Base-by-base conservation (phyloP, 2,113 vertebrate genomes). In the Cynoglossus semilaevis region DNA sequence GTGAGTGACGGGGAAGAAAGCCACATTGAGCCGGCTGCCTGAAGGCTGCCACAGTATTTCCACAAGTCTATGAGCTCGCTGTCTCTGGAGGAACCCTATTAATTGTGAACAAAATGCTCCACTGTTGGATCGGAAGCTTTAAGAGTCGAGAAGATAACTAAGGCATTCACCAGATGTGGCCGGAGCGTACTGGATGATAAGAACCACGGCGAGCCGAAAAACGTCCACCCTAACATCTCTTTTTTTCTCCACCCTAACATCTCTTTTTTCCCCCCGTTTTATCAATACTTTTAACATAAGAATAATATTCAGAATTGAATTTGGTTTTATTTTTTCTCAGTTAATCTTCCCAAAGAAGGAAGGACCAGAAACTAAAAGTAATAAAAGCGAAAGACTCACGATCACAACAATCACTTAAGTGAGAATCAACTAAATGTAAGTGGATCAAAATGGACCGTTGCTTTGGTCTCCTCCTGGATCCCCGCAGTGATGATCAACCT, bases 391-490 rank as follows among this genome's bases (percentile, higher is more conserved):
- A 69, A 19, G 55, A 18, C 38, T 22, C 34, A 38, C 49, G 51
- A 59, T 60, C 22, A 72, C 73, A 77, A 63, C 29, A 34, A 5
- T 8, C 51, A n/a, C n/a, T 38, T 67, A 15, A 36, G 44, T 3
- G 49, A 46, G n/a, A 38, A 42, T 54, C 47, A 63, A 36, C 65
- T 38, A 59, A 65, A 67, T 69, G 54, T 58, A 61, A 65, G 50
- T 22, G 62, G 55, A 67, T 67, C 61, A 88, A 88, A 29, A 85
- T 91, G 91, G 92, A 87, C 92, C 87, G 84, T 89, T 87, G 91
- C 90, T 94, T 89, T 94, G 93, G 96, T 95, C 92, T 94, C 88
- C 89, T 89, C 86, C 88, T 91, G 84, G 87, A 89, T 90, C 86
- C 89, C 89, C 79, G 85, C 88, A 88, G 89, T 80, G 83, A 92